Evolutionary conservation across 2,797 vertebrate genomes (phyloP), one percentile per base, ranked within the genome.

Genomic region (Argyrosomus regius): DNA sequence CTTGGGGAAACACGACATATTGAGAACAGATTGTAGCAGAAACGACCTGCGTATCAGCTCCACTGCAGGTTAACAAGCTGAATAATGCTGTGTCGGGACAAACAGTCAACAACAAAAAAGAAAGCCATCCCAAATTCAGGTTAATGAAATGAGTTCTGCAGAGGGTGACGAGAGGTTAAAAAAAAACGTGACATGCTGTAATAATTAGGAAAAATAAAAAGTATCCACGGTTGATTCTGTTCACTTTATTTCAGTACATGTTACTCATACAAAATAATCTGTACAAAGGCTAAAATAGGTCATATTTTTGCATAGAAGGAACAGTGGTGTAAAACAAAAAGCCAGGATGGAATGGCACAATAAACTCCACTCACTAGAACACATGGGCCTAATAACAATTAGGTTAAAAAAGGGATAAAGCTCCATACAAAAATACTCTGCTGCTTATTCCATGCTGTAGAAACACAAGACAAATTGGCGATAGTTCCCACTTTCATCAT

Each of bases 221-320:
- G 54, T 78, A 75, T 81, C 43, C 86, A 75, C 3, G 20, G 73
- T 90, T 86, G 79, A 87, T 87, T 94, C 87, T 81, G 92, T 91
- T 93, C 83, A 89, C 87, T 96, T 96, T 96, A 96, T 97, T 96
- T 95, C 90, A 93, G 83, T 94, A 92, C 81, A 94, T 96, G 86
- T 95, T 93, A 92, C 93, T 95, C 92, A 95, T 95, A 96, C 87
- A 96, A 96, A 96, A 95, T 94, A 88, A 95, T 95, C 94, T 94
- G 88, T 95, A 96, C 95, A 96, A 96, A 95, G 94, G 91, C 91
- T 93, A 94, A 95, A 95, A 91, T 95, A 95, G 92, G 88, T 92
- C 85, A 88, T 94, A 91, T 92, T 87, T 90, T 95, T 96, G 96
- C 95, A 96, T 96, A 96, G 95, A 96, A 95, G 93, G 90, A 96